phyloP scores from a whole-genome alignment of 2,888 invertebrate species.

The Cosmopolites sordidus region DNA sequence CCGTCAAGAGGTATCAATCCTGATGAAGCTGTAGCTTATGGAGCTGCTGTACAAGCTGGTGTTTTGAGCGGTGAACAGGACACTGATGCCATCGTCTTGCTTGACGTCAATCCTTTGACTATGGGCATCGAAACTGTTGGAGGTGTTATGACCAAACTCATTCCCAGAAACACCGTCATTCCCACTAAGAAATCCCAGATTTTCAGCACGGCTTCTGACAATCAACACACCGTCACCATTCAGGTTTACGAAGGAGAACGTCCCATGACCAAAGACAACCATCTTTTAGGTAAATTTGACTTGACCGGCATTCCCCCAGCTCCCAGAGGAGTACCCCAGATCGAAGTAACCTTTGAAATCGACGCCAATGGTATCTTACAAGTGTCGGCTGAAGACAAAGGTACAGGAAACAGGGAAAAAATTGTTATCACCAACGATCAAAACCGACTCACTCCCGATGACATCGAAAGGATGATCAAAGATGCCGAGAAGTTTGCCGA shows the following conservation, averaged over 20 bases:
- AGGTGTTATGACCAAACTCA: conserved; percentile 99
- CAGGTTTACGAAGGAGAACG: conserved; percentile 95
- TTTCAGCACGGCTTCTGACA: conserved; percentile 98
- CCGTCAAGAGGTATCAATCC: conserved; percentile 97
- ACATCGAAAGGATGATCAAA: conserved; percentile 98
- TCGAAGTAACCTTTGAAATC: conserved; percentile 92
- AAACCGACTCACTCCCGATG: conserved; percentile 91
- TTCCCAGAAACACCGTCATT: conserved; percentile 96
- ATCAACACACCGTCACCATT: conserved; percentile 98
- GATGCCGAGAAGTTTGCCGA: conserved; percentile 99
- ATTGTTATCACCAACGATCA: conserved; percentile 99
- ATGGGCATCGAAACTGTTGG: conserved; percentile 99
- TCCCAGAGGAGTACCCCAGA: conserved; percentile 88
- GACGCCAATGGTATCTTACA: conserved; percentile 92
- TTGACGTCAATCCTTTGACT: conserved; percentile 98
- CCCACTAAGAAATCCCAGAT: conserved; percentile 99
- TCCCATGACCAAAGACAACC: conserved; percentile 99
- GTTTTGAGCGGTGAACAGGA: conserved; percentile 97
- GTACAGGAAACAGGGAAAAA: conserved; percentile 97
- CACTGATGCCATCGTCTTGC: conserved; percentile 90
- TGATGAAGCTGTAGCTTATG: conserved; percentile 98
- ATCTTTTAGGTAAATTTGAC: conserved; percentile 97
- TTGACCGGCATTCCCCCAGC: conserved; percentile 95
- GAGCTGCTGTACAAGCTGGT: conserved; percentile 97
- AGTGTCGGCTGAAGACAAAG: conserved; percentile 98